Base-by-base conservation (phyloP, 2,797 vertebrate species). In the Hippocampus kuda region DNA sequence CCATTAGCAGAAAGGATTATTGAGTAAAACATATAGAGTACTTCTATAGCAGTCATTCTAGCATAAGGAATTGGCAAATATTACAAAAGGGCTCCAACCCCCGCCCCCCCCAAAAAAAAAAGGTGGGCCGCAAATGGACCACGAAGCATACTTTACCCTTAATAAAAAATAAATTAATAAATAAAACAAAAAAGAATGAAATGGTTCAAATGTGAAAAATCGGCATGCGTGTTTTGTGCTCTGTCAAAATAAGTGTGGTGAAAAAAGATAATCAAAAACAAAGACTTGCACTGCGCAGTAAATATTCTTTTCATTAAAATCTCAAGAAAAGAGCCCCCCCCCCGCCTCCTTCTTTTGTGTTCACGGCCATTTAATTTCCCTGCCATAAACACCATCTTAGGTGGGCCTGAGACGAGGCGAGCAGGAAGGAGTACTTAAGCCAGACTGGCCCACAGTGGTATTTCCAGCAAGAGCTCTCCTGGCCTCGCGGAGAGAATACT, bases 1-100 rank as follows among this genome's bases (percentile, higher is more conserved):
- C 81, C 76, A 79, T 79, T 85, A 75, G 18, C 70, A 30, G 57
- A 27, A 70, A 87, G 74, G 86, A 90, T 90, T 81, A 88, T 85
- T 87, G 85, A 85, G 86, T 84, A 20, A 20, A 61, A 38, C 18
- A 38, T 38, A 20, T 27, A 60, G 51, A n/a, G 22, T 3, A 53
- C 51, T 22, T n/a, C 20, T 3, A 51, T 20, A 8, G 6, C 49
- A n/a, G 51, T n/a, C 22, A 20, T n/a, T 54, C 22, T n/a, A 20
- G 18, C 49, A 22, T 7, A 51, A 20, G 20, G 7, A 54, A 24
- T 54, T 54, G n/a, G 53, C 3, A 4, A 54, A 24, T 54, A 24
- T 22, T 24, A 54, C 2, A 53, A 53, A n/a, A 54, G 51, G 34
- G 34, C 34, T 34, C 34, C 34, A 34, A 0, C 34, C 5, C 34